A percentile compares a stretch with the other conserved stretches of the same genome.
phyloP scores from a whole-genome alignment of 2,888 invertebrate species.

The Diaphora mendica region DNA sequence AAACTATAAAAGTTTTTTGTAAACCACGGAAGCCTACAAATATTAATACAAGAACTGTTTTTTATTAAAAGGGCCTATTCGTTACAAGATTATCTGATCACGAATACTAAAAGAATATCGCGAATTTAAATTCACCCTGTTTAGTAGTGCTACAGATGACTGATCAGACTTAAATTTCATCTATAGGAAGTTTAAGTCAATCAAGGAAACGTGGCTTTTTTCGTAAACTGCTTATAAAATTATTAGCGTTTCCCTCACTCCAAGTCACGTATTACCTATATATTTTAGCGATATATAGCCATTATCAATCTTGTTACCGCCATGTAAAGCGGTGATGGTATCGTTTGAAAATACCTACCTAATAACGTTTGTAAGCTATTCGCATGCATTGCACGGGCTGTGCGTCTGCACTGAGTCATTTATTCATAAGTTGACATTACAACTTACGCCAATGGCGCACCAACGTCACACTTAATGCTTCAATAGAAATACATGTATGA shows the following conservation, averaged over 20 bases:
- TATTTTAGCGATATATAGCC: slow-evolving; percentile 18
- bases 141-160: too few species aligned
- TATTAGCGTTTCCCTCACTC: slow-evolving; percentile 21
- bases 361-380: slow-evolving; percentile 42
- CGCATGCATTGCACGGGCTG: slow-evolving; percentile 44
- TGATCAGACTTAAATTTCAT: neutral
- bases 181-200: neutral
- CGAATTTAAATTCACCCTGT: neutral
- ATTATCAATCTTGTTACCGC: slow-evolving; percentile 41
- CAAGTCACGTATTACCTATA: slow-evolving; percentile 23
- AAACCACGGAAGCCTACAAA: too few species aligned
- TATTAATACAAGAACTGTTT: too few species aligned
- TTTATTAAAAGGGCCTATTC: neutral
- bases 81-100: neutral
- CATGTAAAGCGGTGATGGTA: slow-evolving; percentile 41
- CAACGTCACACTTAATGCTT: slow-evolving; percentile 35
- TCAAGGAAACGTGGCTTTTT: slow-evolving; percentile 3
- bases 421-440: slow-evolving; percentile 51
- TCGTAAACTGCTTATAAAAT: slow-evolving; percentile 4
- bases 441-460: slow-evolving; percentile 49
- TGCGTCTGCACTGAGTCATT: slow-evolving; percentile 52
- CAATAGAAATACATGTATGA: slow-evolving; percentile 4
- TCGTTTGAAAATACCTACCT: slow-evolving; percentile 40
- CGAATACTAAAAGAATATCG: neutral
- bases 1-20: neutral